Conservation (phyloP, 2,113 vertebrate genomes). For the Pseudorectes ferrugineus region DNA sequence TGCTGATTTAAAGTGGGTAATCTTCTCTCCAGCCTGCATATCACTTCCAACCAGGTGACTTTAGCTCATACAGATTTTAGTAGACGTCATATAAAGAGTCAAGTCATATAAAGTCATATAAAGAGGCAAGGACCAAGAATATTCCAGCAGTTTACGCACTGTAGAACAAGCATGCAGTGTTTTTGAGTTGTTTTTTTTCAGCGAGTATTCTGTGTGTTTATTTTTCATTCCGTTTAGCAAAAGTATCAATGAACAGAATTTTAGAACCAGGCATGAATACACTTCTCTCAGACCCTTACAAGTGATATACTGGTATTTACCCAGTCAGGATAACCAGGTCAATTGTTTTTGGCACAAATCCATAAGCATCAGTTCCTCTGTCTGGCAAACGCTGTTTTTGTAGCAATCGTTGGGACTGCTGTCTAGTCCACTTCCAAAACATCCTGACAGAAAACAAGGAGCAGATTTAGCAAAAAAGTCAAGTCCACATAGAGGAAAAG, state of each 20-base stretch:
- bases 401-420: neutral
- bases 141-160: neutral
- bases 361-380: slow-evolving; percentile 40
- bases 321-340: slow-evolving; percentile 5
- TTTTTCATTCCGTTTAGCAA: slow-evolving; percentile 1
- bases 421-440: slow-evolving; percentile 45
- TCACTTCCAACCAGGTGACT: neutral
- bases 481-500: neutral
- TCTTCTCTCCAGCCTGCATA: neutral
- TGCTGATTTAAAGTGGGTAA: too few relatives aligned
- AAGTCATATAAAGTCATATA: neutral
- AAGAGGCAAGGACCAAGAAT: neutral
- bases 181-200: neutral
- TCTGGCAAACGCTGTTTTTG: slow-evolving; percentile 24
- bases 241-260: slow-evolving; percentile 16
- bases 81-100: neutral
- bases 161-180: neutral
- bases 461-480: slow-evolving; percentile 23
- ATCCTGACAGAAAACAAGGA: slow-evolving; percentile 34
- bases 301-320: neutral
- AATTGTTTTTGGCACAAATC: slow-evolving; percentile 41
- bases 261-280: slow-evolving; percentile 19
- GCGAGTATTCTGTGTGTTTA: neutral
- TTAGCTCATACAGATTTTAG: neutral
- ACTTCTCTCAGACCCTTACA: neutral